phyloP scores from a whole-genome alignment of 2,888 invertebrate species.

The Stenoptilia bipunctidactyla region DNA sequence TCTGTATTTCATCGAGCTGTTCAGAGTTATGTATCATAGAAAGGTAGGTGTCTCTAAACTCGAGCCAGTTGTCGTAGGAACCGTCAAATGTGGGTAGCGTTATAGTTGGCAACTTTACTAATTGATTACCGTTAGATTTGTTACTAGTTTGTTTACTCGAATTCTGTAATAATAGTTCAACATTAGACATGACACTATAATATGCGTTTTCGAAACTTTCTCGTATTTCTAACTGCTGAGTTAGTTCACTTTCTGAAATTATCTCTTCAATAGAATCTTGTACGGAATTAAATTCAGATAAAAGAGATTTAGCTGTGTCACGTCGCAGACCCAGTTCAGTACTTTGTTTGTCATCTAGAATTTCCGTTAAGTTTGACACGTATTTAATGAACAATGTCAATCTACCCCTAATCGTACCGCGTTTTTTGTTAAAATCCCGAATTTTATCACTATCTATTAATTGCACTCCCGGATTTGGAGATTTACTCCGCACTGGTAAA shows the following conservation, averaged over 20 bases:
- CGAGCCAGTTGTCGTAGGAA: slow-evolving; percentile 9
- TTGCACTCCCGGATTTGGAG: slow-evolving; percentile 1
- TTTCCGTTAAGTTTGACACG: background rate
- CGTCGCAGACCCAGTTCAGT: background rate
- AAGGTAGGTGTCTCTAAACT: slow-evolving; percentile 8
- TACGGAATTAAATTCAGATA: slow-evolving; percentile 1
- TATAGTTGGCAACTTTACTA: slow-evolving; percentile 6
- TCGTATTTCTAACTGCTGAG: slow-evolving; percentile 3
- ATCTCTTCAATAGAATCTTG: slow-evolving; percentile 2
- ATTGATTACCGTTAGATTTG: slow-evolving; percentile 2
- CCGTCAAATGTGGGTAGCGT: slow-evolving; percentile 7
- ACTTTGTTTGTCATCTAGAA: background rate
- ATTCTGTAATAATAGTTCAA: slow-evolving; percentile 1
- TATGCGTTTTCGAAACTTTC: slow-evolving; percentile 4
- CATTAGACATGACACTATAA: background rate
- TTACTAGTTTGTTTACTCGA: slow-evolving; percentile 1
- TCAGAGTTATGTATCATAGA: slow-evolving; percentile 9
- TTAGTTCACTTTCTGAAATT: slow-evolving; percentile 1
- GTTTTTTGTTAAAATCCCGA: slow-evolving; percentile 1
- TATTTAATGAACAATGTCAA: background rate
- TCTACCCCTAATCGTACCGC: background rate
- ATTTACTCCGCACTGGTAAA: background rate
- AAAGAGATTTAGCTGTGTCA: slow-evolving; percentile 2
- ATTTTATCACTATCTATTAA: background rate
- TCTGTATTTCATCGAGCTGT: slow-evolving; percentile 8